Conservation (phyloP, 23 tunicate genomes). For the Botrylloides violaceus region DNA sequence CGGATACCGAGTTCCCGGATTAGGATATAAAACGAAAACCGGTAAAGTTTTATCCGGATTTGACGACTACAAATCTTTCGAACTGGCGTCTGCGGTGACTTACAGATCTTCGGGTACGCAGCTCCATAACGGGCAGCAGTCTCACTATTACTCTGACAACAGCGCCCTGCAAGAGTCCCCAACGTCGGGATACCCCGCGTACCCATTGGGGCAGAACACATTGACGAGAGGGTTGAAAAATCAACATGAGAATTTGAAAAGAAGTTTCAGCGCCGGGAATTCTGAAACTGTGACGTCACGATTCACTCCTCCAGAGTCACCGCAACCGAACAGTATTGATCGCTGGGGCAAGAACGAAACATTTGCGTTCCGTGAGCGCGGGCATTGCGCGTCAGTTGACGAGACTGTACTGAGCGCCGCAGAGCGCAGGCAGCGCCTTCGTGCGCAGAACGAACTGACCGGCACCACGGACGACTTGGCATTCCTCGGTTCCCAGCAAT, state of each 20-base stretch:
- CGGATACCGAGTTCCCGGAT: not conserved
- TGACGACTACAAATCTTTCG: conserved; percentile 2
- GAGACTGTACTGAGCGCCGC: conserved; percentile 41
- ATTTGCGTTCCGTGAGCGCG: conserved; percentile 31
- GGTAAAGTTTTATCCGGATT: not conserved
- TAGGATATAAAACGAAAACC: not conserved
- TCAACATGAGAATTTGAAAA: conserved; percentile 38
- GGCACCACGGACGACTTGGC: conserved; percentile 41
- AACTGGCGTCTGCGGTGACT: conserved; percentile 23
- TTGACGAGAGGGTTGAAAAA: conserved; percentile 8
- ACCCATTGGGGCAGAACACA: conserved; percentile 26
- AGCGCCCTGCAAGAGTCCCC: conserved; percentile 6
- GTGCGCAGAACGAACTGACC: conserved; percentile 6
- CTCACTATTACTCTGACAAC: not conserved
- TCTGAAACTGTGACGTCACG: conserved; percentile 15
- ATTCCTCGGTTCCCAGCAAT: conserved; percentile 9
- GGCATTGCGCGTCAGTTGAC: conserved; percentile 54
- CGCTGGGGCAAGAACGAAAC: conserved; percentile 18
- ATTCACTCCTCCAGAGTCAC: conserved; percentile 5
- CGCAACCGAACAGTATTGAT: conserved; percentile 7
- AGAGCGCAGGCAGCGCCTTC: conserved; percentile 35
- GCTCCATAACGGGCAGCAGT: conserved; percentile 3
- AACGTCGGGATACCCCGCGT: conserved; percentile 10
- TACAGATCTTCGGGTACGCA: conserved; percentile 9
- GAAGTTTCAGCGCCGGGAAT: conserved; percentile 78